Conservation (phyloP, 64 coral and sea anemone genomes). For the Platygyra sinensis region DNA sequence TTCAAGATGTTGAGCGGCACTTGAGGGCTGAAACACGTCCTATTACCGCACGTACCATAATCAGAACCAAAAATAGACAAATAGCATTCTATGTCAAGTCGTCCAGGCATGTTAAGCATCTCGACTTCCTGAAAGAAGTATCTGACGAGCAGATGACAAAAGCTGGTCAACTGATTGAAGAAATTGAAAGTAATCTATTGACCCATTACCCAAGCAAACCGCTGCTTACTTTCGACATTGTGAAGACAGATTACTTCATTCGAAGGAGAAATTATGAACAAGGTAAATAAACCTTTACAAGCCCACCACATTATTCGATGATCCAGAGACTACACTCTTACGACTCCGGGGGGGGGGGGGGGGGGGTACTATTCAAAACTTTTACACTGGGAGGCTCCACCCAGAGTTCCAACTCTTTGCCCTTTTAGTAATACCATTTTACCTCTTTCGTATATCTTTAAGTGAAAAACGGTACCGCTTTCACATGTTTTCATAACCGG, state of each 20-base stretch:
- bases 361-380: too few species aligned
- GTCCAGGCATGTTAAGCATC: conserved; percentile 7
- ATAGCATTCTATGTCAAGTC: conserved; percentile 14
- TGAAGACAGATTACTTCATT: conserved; percentile 31
- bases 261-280: neutral
- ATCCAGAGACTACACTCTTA: too few species aligned
- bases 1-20: conserved; percentile 15
- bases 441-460: too few species aligned
- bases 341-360: too few species aligned
- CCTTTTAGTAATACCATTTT: too few species aligned
- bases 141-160: conserved; percentile 17
- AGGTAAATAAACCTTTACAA: neutral
- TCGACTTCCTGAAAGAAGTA: neutral
- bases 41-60: neutral
- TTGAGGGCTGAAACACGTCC: conserved; percentile 1
- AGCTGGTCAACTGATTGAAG: neutral
- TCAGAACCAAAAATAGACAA: conserved; percentile 14
- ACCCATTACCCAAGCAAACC: neutral
- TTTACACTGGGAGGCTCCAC: too few species aligned
- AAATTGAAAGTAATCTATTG: neutral
- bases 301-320: too few species aligned
- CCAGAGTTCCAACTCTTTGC: too few species aligned
- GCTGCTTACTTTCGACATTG: conserved; percentile 7
- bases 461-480: too few species aligned
- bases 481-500: too few species aligned